These are phyloP conservation scores for Diachasma alloeum DNA, from an alignment of 1,140 invertebrate species.

Conservation along the genomic window DNA sequence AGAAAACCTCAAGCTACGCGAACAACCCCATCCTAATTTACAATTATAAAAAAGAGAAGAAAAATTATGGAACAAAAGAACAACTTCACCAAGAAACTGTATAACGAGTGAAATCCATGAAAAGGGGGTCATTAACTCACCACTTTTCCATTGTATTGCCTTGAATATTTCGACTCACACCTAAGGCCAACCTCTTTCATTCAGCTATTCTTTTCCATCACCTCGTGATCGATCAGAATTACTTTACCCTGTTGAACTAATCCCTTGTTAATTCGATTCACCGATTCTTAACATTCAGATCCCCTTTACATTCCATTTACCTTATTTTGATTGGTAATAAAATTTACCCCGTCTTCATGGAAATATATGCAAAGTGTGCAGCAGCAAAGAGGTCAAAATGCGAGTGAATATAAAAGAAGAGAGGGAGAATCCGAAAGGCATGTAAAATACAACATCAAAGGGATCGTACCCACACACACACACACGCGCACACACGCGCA, in stretches of 20 bases:
- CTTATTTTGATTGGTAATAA: conserved; percentile 7
- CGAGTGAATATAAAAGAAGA: neutral
- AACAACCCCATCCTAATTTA: neutral
- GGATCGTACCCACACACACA: neutral
- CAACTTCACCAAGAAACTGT: neutral
- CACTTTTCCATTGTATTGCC: neutral
- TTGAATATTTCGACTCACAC: neutral
- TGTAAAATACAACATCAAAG: conserved; percentile 6
- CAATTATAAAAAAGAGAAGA: neutral
- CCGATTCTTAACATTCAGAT: neutral
- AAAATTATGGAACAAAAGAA: neutral
- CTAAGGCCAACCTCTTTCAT: neutral
- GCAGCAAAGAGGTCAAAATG: neutral
- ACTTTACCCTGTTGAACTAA: neutral
- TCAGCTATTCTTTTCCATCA: neutral
- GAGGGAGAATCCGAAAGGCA: conserved; percentile 2
- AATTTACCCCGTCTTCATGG: neutral
- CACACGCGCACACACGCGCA: no score
- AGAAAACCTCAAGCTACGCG: neutral
- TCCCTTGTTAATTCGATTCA: neutral
- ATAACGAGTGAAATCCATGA: neutral
- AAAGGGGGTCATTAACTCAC: neutral
- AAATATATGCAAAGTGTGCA: neutral
- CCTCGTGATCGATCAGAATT: neutral
- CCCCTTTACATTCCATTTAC: neutral